Conservation (phyloP, 2,888 invertebrate genomes). For the Lithophane ornitopus region DNA sequence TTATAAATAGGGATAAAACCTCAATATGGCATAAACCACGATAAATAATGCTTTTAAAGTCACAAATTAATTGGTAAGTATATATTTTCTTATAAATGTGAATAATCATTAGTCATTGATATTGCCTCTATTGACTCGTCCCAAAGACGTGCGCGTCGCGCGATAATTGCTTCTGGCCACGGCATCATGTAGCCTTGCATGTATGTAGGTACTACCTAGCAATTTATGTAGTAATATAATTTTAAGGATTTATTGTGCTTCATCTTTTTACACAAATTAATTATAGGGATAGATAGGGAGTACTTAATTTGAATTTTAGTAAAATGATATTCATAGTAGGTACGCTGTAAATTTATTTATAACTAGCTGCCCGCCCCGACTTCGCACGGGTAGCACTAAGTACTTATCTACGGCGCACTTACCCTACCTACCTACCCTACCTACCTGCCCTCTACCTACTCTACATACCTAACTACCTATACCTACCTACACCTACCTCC, state of each 20-base stretch:
- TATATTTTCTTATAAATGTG: neutral
- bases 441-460: too few species aligned
- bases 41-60: constrained; percentile 4
- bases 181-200: neutral
- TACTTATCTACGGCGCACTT: too few species aligned
- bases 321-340: too few species aligned
- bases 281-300: neutral
- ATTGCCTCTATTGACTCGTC: neutral
- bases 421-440: too few species aligned
- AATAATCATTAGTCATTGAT: constrained; percentile 7
- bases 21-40: constrained; percentile 5
- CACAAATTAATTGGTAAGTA: neutral
- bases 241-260: neutral
- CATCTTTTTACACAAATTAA: neutral
- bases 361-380: too few species aligned
- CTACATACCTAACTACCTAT: too few species aligned
- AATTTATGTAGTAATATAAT: neutral
- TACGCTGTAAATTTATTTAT: neutral
- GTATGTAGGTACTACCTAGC: neutral
- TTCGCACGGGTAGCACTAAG: too few species aligned
- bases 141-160: neutral
- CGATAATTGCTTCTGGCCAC: neutral
- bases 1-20: neutral
- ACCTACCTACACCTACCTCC: too few species aligned
- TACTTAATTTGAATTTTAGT: neutral